Conservation (phyloP, 2,113 vertebrate genomes). For the Silurus asotus region DNA sequence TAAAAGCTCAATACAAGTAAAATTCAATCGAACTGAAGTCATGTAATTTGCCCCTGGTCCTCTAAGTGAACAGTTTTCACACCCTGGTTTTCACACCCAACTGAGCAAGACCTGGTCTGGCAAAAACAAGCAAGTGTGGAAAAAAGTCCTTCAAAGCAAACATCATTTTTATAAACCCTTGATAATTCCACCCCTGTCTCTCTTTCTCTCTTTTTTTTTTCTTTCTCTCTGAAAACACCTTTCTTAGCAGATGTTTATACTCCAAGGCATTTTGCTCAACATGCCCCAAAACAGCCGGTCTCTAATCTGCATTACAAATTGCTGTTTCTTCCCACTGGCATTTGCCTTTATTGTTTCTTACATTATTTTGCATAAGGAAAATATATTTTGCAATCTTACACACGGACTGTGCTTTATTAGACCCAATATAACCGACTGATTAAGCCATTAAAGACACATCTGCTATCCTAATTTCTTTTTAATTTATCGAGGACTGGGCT, state of each 20-base stretch:
- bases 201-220: neutral
- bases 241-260: slow-evolving; percentile 42
- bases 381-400: slow-evolving; percentile 56
- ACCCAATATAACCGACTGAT: slow-evolving; percentile 67
- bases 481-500: slow-evolving; percentile 65
- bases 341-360: slow-evolving; percentile 11
- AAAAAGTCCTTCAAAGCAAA: neutral
- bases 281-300: slow-evolving; percentile 52
- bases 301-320: slow-evolving; percentile 55
- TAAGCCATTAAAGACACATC: slow-evolving; percentile 74
- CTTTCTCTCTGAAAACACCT: neutral
- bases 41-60: neutral
- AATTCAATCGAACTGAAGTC: neutral
- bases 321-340: slow-evolving; percentile 26
- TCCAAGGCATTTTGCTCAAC: slow-evolving; percentile 37
- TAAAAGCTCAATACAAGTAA: neutral
- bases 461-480: slow-evolving; percentile 73
- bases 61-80: neutral
- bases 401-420: slow-evolving; percentile 58
- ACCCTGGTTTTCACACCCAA: neutral
- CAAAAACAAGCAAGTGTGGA: neutral
- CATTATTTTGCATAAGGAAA: slow-evolving; percentile 29
- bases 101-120: neutral
- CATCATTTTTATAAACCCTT: neutral
- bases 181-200: neutral